Evolutionary conservation across 2,797 vertebrate genomes (phyloP).

Genomic region (Hozukius guyotensis): DNA sequence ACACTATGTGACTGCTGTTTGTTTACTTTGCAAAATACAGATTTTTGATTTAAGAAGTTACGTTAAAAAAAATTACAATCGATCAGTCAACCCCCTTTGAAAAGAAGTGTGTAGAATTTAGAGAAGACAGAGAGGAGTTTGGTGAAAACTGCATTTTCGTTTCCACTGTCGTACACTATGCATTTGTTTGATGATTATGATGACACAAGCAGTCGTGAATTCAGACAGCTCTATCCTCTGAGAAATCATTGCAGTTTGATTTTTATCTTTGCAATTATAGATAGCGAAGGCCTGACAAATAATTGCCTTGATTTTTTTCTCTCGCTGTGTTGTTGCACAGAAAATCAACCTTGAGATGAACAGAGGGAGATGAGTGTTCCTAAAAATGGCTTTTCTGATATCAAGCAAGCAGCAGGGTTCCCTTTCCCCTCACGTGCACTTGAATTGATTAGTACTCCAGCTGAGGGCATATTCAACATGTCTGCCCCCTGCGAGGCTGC

Average conservation of each 20-base stretch:
- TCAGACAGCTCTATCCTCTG: slow-evolving; percentile 69
- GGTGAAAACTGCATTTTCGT: slow-evolving; percentile 30
- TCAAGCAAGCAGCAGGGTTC: slow-evolving; percentile 78
- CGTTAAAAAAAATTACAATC: slow-evolving; percentile 2
- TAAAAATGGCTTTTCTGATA: slow-evolving; percentile 79
- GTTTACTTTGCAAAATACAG: neutral
- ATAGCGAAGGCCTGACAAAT: slow-evolving; percentile 76
- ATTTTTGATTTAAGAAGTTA: slow-evolving; percentile 4
- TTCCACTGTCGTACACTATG: slow-evolving; percentile 42
- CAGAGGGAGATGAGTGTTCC: slow-evolving; percentile 74
- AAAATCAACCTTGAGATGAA: slow-evolving; percentile 80
- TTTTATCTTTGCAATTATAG: slow-evolving; percentile 82
- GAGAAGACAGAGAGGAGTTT: slow-evolving; percentile 15
- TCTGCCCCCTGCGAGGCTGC: slow-evolving; percentile 74
- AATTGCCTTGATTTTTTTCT: slow-evolving; percentile 75
- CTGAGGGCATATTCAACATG: slow-evolving; percentile 82
- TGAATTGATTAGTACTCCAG: slow-evolving; percentile 82
- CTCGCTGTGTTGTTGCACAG: slow-evolving; percentile 60
- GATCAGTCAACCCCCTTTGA: neutral
- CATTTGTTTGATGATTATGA: slow-evolving; percentile 74
- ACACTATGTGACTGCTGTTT: neutral
- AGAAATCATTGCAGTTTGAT: slow-evolving; percentile 79
- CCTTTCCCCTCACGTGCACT: slow-evolving; percentile 74
- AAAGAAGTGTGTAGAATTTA: slow-evolving; percentile 18
- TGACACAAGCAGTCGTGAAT: slow-evolving; percentile 71